Evolutionary conservation across 2,113 vertebrate species (phyloP).

Genomic region (Malurus cyaneus): DNA sequence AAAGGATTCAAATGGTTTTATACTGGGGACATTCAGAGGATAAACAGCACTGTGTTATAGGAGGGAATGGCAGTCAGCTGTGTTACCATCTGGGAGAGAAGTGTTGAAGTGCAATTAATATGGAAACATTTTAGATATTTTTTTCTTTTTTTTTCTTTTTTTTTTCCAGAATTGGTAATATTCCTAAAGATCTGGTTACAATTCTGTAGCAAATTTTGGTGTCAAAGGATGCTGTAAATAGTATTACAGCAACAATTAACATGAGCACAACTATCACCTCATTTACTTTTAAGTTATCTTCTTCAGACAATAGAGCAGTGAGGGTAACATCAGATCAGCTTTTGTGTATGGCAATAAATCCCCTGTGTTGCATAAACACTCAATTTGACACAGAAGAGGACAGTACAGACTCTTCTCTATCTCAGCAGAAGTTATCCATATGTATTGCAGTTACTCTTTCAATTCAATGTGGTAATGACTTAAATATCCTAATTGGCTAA

Average conservation of each 20-base stretch:
- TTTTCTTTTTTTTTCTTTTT: neutral
- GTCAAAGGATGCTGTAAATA: slow-evolving; percentile 8
- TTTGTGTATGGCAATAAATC: neutral
- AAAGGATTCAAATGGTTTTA: slow-evolving; percentile 77
- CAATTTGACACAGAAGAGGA: neutral
- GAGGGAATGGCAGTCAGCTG: slow-evolving; percentile 52
- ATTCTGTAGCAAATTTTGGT: slow-evolving; percentile 26
- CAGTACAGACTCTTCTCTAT: neutral
- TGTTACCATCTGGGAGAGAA: slow-evolving; percentile 65
- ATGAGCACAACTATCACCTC: neutral
- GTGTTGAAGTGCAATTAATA: slow-evolving; percentile 64
- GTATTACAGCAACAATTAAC: slow-evolving; percentile 4
- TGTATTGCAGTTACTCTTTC: neutral
- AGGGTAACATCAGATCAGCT: neutral
- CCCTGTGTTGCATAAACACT: neutral
- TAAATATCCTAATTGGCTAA: slow-evolving; percentile 36
- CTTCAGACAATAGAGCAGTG: neutral
- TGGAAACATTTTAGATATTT: slow-evolving; percentile 45
- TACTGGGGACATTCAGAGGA: slow-evolving; percentile 69
- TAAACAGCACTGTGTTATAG: slow-evolving; percentile 55
- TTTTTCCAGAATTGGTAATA: neutral
- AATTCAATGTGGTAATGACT: slow-evolving; percentile 9
- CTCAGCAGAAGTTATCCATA: slow-evolving; percentile 1
- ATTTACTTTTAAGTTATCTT: neutral
- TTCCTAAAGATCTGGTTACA: slow-evolving; percentile 48